A percentile compares a stretch with the other conserved stretches of the same genome.
phyloP scores from a whole-genome alignment of 2,113 vertebrate species.

The Campylomormyrus tamandua region DNA sequence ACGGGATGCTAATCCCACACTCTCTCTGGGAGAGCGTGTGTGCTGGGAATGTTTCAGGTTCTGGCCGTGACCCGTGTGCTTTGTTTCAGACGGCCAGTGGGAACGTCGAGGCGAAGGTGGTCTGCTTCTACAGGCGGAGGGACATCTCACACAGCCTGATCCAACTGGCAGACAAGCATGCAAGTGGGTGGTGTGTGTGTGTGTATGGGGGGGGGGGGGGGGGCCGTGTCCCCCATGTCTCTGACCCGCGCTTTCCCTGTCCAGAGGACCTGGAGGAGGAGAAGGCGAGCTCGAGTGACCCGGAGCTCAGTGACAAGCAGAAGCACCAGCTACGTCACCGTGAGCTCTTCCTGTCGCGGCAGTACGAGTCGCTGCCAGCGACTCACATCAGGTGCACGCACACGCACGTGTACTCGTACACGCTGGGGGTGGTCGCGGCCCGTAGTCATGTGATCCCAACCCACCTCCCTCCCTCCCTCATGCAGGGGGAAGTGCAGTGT shows the following conservation, averaged over 20 bases:
- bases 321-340: conserved; percentile 94
- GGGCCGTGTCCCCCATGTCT: conserved; percentile 27
- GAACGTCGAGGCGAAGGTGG: conserved; percentile 96
- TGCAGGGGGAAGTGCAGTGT: conserved; percentile 92
- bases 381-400: conserved; percentile 82
- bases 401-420: background rate
- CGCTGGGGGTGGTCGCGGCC: background rate
- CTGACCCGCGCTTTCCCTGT: conserved; percentile 9
- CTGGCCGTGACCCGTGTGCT: conserved; percentile 11
- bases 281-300: conserved; percentile 76
- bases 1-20: background rate
- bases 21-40: background rate
- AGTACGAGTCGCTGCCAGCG: conserved; percentile 90
- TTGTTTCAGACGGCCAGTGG: conserved; percentile 86
- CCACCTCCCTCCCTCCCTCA: background rate
- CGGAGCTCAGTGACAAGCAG: conserved; percentile 93
- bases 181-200: conserved; percentile 76
- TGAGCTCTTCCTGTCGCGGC: conserved; percentile 91
- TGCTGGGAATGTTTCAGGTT: background rate
- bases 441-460: background rate
- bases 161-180: conserved; percentile 95
- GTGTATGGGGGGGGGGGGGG: background rate
- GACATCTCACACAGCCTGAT: conserved; percentile 98
- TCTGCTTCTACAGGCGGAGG: conserved; percentile 93
- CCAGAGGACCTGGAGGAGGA: conserved; percentile 96